These are phyloP conservation scores for Clunio marinus DNA, from an alignment of 2,888 invertebrate species.

Conservation along the genomic window DNA sequence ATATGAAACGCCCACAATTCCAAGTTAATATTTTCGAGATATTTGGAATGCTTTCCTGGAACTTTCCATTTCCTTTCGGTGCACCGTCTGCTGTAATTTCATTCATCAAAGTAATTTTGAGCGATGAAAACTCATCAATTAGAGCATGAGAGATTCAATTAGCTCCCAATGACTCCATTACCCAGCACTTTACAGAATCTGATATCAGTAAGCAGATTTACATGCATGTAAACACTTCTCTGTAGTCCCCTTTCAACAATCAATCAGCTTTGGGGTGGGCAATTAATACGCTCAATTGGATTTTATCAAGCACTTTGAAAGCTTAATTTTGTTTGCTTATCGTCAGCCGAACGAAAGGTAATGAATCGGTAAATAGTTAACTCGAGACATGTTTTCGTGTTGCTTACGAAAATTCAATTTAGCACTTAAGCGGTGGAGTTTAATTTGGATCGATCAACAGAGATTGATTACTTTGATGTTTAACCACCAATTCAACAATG, in stretches of 20 bases:
- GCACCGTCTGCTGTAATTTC: background rate
- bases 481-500: constrained; percentile 11
- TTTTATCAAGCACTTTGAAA: constrained; percentile 20
- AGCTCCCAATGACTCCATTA: constrained; percentile 16
- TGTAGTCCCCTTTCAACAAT: background rate
- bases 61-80: background rate
- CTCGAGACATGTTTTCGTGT: background rate
- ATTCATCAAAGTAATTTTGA: constrained; percentile 12
- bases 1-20: background rate
- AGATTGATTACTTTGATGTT: constrained; percentile 7
- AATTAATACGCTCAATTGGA: constrained; percentile 31
- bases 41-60: background rate
- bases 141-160: background rate
- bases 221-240: background rate
- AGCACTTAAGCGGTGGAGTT: constrained; percentile 10
- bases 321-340: constrained; percentile 23
- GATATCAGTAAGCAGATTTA: background rate
- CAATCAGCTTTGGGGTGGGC: constrained; percentile 19
- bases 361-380: constrained; percentile 34
- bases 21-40: background rate
- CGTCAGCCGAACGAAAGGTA: constrained; percentile 17
- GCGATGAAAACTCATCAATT: constrained; percentile 8
- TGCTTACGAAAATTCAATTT: constrained; percentile 32
- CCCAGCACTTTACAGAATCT: background rate
- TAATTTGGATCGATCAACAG: constrained; percentile 24